Evolutionary conservation across 2,888 invertebrate species (phyloP), one percentile per base, ranked within the genome.

Genomic region (Ophion obscuratus): DNA sequence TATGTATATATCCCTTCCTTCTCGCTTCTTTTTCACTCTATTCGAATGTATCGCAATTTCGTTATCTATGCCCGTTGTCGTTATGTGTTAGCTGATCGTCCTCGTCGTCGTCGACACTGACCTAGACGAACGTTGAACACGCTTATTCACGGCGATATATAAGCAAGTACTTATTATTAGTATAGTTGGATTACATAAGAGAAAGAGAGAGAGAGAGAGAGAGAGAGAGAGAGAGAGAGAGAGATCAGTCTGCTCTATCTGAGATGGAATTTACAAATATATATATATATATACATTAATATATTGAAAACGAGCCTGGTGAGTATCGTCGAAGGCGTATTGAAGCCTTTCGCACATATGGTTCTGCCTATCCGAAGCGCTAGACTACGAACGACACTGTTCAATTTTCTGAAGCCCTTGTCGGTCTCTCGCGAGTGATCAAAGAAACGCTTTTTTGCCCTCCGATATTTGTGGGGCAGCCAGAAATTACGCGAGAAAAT

Each of bases 71-170:
- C 36, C 59, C 66, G 40, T 70, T 66, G 73, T 66, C 57, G 74
- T 80, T 71, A 70, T 59, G 36, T 66, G 31, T 68, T 77, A 40
- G 77, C 67, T 61, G 70, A 73, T 66, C 73, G 71, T 85, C 81
- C 82, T 73, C 71, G 79, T 81, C 81, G 85, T 73, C 73, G 73
- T 85, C 78, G 85, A 85, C 82, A 85, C 85, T 85, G 85, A 85
- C 85, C 85, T 85, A 85, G 82, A 80, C 85, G 85, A 85, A 85
- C 79, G 57, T 68, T 53, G 24, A 27, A 59, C 73, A 31, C 79
- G 62, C 53, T 59, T 75, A 71, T 80, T 53, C 74, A 71, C 57
- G 40, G 40, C 27, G 71, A 57, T 64, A 14, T 66, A 70, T 66
- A 77, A 73, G 59, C 24, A 20, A 44, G 66, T 44, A 40, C 17